Conservation (phyloP, 2,113 vertebrate species). For the Aramus guarauna region DNA sequence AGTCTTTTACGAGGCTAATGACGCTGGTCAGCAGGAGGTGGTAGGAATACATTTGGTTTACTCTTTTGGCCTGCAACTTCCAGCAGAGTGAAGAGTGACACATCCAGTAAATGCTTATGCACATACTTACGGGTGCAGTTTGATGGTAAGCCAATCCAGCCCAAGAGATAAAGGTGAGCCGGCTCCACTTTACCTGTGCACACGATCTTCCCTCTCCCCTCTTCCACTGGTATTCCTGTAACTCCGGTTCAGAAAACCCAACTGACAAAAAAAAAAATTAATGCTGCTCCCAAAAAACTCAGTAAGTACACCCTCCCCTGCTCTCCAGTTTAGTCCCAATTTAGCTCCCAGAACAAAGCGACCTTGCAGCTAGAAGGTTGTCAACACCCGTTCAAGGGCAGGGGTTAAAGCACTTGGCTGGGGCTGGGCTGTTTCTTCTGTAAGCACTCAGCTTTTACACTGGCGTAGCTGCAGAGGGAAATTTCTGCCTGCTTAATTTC, state of each 20-base stretch:
- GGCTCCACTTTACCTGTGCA: rapidly evolving
- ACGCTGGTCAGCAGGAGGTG: not conserved
- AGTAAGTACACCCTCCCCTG: not conserved
- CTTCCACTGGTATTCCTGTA: not conserved
- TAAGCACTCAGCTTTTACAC: not conserved
- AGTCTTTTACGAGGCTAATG: not conserved
- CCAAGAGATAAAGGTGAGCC: not conserved
- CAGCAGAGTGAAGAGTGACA: not conserved
- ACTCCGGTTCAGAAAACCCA: not conserved
- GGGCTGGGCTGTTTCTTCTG: not conserved
- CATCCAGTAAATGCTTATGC: not conserved
- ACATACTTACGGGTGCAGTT: rapidly evolving
- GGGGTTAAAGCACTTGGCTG: not conserved
- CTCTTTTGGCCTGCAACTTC: not conserved
- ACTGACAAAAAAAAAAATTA: not conserved
- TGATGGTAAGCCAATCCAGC: not conserved
- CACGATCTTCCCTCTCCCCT: not conserved
- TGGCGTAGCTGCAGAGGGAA: not conserved
- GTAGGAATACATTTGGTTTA: not conserved
- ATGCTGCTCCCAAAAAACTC: not conserved
- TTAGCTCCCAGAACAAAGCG: not conserved
- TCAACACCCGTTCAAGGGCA: not conserved
- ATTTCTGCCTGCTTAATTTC: not conserved
- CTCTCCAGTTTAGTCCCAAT: not conserved
- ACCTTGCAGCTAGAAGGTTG: not conserved